Evolutionary conservation across 2,888 invertebrate species (phyloP), one percentile per base, ranked within the genome.

Genomic region (Belgica antarctica): DNA sequence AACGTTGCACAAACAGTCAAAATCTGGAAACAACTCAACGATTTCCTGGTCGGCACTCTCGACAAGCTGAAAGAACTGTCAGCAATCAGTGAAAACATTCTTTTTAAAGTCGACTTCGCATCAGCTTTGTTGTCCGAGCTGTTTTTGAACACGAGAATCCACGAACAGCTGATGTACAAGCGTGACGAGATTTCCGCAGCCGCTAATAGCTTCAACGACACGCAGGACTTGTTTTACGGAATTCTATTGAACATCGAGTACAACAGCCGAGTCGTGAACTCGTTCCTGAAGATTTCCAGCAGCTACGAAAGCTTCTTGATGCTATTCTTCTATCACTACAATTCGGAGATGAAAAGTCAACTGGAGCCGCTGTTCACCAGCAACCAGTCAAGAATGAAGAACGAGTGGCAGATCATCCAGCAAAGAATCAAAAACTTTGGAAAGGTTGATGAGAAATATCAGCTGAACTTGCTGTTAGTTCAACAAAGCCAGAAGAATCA

Each of bases 321-420:
- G 61, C 36, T 70, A 7, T 70, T 27, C 17, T 70, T 57, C 27
- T 70, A 70, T 41, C 59, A 70, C 27, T 24, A 41, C 41, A 57
- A 70, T 10, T 22, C 15, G 1, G 52, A 66, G 1, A 24, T 10
- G 1, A 25, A 36, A 10, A 46, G 27, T 27, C 36, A 61, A 17
- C n/a, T 70, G 22, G 61, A 59, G 28, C 8, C 36, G 1, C 5
- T 68, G 22, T 68, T 68, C 15, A 31, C 22, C 2, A 24, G 27
- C 5, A 22, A 57, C 15, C 47, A 68, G 22, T 34, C 34, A 24
- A 15, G 19, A 59, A 15, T 59, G n/a, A 59, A 69, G 15, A 28
- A 25, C 36, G 70, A 70, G 15, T 70, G 70, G 70, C 59, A 70
- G 25, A 70, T 70, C 24, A 61, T 70, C n/a, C 59, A 70, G 10